Conservation (phyloP, 2,797 vertebrate species). For the Rhabdophis nuchalis region DNA sequence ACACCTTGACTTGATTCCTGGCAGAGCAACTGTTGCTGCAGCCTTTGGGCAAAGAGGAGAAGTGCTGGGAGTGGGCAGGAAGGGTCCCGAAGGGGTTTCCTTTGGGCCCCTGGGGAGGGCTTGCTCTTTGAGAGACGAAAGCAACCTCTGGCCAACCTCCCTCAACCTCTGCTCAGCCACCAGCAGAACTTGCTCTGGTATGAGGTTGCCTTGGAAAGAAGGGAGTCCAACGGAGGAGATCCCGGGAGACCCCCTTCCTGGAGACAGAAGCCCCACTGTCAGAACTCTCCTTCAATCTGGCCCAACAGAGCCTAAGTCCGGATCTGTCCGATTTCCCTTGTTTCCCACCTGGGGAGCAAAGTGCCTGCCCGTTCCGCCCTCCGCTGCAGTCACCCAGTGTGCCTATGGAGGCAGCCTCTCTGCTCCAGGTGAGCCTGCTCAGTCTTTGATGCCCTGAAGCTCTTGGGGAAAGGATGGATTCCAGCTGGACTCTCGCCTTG, state of each 20-base stretch:
- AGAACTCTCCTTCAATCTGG: background rate
- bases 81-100: background rate
- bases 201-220: background rate
- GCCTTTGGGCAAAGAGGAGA: background rate
- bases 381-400: background rate
- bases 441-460: background rate
- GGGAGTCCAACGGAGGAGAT: background rate
- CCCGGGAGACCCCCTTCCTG: background rate
- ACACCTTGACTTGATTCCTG: background rate
- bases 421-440: background rate
- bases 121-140: background rate
- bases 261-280: background rate
- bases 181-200: background rate
- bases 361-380: too few relatives aligned
- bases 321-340: background rate
- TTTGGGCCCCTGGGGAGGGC: background rate
- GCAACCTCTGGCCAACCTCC: too few relatives aligned
- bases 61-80: background rate
- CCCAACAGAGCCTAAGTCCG: background rate
- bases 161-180: background rate
- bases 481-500: background rate
- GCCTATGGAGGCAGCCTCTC: background rate
- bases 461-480: background rate
- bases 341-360: background rate
- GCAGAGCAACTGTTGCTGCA: background rate